phyloP scores from a whole-genome alignment of 2,113 vertebrate genomes.

The Bufo bufo region DNA sequence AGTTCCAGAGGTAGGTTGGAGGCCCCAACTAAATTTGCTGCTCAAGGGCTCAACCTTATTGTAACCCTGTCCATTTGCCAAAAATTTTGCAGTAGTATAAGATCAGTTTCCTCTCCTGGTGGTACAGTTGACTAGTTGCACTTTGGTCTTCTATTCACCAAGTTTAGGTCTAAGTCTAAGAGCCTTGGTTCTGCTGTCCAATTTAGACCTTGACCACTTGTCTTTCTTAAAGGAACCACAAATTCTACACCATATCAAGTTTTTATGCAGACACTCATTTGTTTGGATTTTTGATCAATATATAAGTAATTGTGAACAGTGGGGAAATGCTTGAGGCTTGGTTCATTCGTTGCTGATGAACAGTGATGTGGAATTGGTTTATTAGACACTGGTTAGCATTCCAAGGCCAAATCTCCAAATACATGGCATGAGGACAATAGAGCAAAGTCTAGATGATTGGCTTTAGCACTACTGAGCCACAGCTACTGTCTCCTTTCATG shows the following conservation, averaged over 20 bases:
- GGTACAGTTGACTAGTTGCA: neutral
- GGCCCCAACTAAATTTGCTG: neutral
- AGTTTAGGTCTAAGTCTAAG: too few relatives aligned
- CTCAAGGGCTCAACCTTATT: neutral
- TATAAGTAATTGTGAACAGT: neutral
- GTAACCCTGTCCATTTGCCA: neutral
- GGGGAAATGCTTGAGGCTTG: neutral
- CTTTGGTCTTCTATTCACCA: neutral
- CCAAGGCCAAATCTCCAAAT: neutral
- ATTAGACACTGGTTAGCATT: neutral
- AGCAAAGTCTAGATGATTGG: neutral
- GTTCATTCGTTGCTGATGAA: neutral
- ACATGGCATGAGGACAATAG: neutral
- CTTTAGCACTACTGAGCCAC: neutral
- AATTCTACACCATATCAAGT: neutral
- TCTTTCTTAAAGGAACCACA: neutral
- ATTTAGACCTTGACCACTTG: neutral
- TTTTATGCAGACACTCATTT: neutral
- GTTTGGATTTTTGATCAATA: neutral
- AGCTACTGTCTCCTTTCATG: constrained; percentile 24
- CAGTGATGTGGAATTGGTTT: neutral
- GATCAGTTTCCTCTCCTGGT: neutral
- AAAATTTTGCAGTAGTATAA: neutral
- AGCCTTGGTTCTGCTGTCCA: neutral
- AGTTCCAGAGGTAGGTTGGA: neutral